Evolutionary conservation across 1,140 invertebrate species (phyloP).

Genomic region (Conopomorpha cramerella): DNA sequence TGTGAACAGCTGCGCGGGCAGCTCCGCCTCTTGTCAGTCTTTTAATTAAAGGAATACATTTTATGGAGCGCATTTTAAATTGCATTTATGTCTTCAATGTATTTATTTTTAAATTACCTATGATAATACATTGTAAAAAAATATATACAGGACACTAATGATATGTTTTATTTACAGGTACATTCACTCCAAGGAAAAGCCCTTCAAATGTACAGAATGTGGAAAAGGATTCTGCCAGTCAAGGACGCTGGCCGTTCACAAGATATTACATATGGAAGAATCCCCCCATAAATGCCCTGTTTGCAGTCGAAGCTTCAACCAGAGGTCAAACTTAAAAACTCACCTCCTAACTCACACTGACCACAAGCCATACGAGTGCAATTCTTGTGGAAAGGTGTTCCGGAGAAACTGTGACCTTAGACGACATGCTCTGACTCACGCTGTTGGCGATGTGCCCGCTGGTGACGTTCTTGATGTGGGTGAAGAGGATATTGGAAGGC

Average conservation of each 20-base stretch:
- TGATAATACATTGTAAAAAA: conserved; percentile 5
- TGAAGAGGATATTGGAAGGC: conserved; percentile 65
- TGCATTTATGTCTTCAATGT: too few species aligned
- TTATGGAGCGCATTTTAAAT: too few species aligned
- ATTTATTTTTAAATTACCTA: too few species aligned
- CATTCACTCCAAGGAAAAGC: conserved; percentile 96
- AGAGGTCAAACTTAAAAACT: conserved; percentile 90
- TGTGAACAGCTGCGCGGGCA: too few species aligned
- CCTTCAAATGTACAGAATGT: conserved; percentile 94
- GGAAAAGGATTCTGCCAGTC: conserved; percentile 97
- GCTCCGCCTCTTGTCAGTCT: conserved; percentile 30
- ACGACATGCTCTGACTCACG: conserved; percentile 82
- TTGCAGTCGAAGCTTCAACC: conserved; percentile 86
- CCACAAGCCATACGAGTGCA: conserved; percentile 93
- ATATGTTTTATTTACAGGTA: conserved; percentile 74
- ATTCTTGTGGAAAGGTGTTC: conserved; percentile 87
- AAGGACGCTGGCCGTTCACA: conserved; percentile 90
- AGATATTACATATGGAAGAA: conserved; percentile 90
- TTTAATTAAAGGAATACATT: conserved; percentile 45
- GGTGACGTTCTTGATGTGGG: conserved; percentile 69
- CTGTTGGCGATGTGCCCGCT: conserved; percentile 79
- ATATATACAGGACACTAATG: conserved; percentile 13
- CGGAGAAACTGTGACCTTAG: conserved; percentile 83
- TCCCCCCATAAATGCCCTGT: conserved; percentile 91
- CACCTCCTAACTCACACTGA: conserved; percentile 95